A percentile compares a stretch with the other conserved stretches of the same genome.
Conservation (phyloP, 1,140 invertebrate species). For the Sitodiplosis mosellana region DNA sequence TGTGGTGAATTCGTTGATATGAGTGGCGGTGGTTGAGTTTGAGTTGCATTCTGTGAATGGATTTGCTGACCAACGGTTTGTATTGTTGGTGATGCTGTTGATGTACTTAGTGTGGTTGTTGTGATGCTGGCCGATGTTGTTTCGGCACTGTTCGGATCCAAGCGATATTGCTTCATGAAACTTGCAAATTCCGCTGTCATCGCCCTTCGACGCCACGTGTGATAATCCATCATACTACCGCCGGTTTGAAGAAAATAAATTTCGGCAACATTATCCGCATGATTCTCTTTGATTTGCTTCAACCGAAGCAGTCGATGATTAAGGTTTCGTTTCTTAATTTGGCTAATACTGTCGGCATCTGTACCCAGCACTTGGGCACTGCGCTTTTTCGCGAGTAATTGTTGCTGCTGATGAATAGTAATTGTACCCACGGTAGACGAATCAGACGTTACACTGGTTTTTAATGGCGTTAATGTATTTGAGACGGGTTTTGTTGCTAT, state of each 20-base stretch:
- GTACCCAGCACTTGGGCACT: neutral
- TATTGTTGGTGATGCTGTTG: neutral
- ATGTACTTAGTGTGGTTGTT: neutral
- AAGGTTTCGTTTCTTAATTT: slow-evolving; percentile 21
- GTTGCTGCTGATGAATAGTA: slow-evolving; percentile 11
- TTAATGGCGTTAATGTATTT: too few species aligned
- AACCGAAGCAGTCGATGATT: slow-evolving; percentile 21
- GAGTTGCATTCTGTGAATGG: slow-evolving; percentile 7
- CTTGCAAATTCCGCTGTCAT: slow-evolving; percentile 47
- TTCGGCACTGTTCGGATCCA: slow-evolving; percentile 35
- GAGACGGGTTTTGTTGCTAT: too few species aligned
- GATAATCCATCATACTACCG: slow-evolving; percentile 74
- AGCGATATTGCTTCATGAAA: slow-evolving; percentile 53
- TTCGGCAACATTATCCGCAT: slow-evolving; percentile 65
- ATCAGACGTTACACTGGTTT: too few species aligned
- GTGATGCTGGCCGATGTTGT: neutral
- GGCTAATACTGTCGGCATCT: neutral
- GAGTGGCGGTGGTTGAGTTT: slow-evolving; percentile 2
- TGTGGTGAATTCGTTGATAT: slow-evolving; percentile 11
- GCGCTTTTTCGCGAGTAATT: neutral
- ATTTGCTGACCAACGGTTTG: neutral
- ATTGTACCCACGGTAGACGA: slow-evolving; percentile 9
- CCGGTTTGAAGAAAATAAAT: slow-evolving; percentile 67
- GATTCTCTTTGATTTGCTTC: slow-evolving; percentile 29
- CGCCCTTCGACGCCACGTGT: slow-evolving; percentile 59